These are phyloP conservation scores for Seriola aureovittata DNA, from an alignment of 2,113 vertebrate genomes.

Conservation along the genomic window DNA sequence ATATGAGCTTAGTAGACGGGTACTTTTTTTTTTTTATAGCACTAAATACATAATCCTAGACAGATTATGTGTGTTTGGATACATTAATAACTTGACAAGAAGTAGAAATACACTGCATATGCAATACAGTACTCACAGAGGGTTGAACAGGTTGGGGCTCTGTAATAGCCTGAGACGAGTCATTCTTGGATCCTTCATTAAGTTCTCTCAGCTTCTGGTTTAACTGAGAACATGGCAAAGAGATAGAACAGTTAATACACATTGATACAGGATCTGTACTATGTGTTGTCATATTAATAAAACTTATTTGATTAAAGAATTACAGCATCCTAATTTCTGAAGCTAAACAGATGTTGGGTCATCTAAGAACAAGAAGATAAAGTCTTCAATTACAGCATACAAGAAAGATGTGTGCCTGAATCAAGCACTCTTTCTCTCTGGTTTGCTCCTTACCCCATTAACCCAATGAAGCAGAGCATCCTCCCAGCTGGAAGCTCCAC, in stretches of 20 bases:
- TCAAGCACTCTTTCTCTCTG: not conserved
- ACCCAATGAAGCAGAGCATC: constrained; percentile 90
- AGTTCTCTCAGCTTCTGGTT: constrained; percentile 87
- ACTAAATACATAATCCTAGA: constrained; percentile 10
- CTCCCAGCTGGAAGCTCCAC: constrained; percentile 82
- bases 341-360: not conserved
- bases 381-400: not conserved
- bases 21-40: constrained; percentile 17
- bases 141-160: constrained; percentile 85
- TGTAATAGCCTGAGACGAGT: constrained; percentile 74
- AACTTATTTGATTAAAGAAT: not conserved
- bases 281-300: not conserved
- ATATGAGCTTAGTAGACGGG: not conserved
- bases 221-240: constrained; percentile 77
- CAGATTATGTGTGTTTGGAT: constrained; percentile 26
- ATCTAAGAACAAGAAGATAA: not conserved
- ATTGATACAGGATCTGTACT: not conserved
- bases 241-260: not conserved
- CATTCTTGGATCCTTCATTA: constrained; percentile 81
- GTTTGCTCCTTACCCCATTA: constrained; percentile 83
- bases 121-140: constrained; percentile 82
- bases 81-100: not conserved
- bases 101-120: not conserved
- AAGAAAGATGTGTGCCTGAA: constrained; percentile 8
- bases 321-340: not conserved